Percentiles rank a stretch among this genome's conserved stretches.
These are phyloP conservation scores for Phaethornis superciliosus DNA, from an alignment of 2,113 vertebrate species.

Conservation along the genomic window DNA sequence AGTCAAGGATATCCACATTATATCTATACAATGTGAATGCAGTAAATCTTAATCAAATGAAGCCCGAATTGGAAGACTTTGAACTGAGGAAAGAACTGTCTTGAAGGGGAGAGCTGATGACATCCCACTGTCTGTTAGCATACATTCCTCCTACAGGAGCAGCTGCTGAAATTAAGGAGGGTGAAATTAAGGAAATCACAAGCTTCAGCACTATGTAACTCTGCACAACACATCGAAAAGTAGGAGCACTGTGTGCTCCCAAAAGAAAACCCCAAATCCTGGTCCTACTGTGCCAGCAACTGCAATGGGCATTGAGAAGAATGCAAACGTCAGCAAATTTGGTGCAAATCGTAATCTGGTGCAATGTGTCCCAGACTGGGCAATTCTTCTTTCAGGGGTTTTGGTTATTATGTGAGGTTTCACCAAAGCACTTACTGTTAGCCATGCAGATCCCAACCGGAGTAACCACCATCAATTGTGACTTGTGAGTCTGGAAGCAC, in stretches of 20 bases:
- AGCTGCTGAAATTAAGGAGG: not conserved
- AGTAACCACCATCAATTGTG: not conserved
- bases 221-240: not conserved
- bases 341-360: not conserved
- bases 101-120: not conserved
- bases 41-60: not conserved
- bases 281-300: not conserved
- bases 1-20: not conserved
- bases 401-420: not conserved
- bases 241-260: not conserved
- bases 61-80: not conserved
- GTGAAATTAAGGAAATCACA: not conserved
- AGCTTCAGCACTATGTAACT: not conserved
- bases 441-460: not conserved
- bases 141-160: not conserved
- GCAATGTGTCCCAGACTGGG: not conserved
- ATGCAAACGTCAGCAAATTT: not conserved
- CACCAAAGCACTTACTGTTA: not conserved
- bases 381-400: not conserved
- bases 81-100: not conserved
- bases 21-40: not conserved
- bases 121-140: not conserved
- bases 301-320: not conserved
- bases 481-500: not conserved
- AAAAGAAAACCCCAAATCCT: not conserved